Conservation (phyloP, 2,113 vertebrate species). For the Melanocharis versteri region DNA sequence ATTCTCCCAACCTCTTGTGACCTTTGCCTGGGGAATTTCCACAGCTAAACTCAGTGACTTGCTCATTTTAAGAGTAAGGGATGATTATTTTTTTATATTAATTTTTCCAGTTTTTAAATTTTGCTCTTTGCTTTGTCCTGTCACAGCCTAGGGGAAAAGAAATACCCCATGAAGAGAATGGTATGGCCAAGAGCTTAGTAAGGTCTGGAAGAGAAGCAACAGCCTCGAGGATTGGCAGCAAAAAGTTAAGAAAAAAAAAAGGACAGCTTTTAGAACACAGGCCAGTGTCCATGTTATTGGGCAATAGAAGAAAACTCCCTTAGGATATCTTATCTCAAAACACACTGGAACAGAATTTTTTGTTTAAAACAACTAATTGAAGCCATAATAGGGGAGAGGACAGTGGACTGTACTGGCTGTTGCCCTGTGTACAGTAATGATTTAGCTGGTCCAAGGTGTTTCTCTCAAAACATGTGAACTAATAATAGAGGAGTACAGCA, state of each 20-base stretch:
- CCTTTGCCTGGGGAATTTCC: background rate
- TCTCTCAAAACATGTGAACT: background rate
- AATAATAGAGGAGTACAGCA: background rate
- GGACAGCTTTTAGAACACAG: background rate
- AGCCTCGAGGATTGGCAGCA: background rate
- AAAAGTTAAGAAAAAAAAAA: background rate
- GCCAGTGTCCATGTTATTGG: background rate
- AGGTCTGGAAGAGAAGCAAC: background rate
- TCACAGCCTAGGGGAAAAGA: background rate
- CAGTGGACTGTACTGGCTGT: background rate
- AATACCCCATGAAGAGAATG: background rate
- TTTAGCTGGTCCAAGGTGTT: background rate
- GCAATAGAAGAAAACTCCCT: background rate
- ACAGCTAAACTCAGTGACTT: background rate
- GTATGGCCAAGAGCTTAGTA: background rate
- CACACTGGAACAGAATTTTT: background rate
- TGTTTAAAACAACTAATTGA: background rate
- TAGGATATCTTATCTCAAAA: background rate
- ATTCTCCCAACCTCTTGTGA: background rate
- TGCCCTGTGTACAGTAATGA: accelerated
- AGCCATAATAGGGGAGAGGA: background rate
- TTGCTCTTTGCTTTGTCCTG: background rate
- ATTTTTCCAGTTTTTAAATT: background rate
- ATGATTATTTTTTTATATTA: background rate
- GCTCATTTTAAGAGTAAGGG: background rate